Percentiles rank a stretch among this genome's conserved stretches.
phyloP scores from a whole-genome alignment of 2,888 invertebrate genomes.

The Eupithecia centaureata region DNA sequence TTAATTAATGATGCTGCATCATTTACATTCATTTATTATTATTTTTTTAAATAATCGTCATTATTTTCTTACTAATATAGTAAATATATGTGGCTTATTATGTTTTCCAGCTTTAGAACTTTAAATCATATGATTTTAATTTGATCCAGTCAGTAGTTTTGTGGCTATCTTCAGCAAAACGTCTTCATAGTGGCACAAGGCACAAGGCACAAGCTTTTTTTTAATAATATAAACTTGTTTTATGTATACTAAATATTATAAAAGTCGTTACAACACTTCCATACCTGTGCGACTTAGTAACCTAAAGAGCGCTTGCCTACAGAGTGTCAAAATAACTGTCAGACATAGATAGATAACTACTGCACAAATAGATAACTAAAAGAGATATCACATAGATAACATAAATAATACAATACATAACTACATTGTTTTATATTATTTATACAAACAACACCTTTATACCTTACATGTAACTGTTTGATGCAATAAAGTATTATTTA shows the following conservation, averaged over 20 bases:
- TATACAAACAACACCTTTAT: not conserved
- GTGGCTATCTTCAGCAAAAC: not conserved
- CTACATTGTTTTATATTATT: not conserved
- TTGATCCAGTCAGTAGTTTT: not conserved
- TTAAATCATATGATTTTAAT: not conserved
- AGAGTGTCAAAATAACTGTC: not conserved
- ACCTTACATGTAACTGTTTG: not conserved
- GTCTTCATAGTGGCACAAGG: not conserved
- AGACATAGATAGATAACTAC: too few species aligned
- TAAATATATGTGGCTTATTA: not conserved
- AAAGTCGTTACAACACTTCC: not conserved
- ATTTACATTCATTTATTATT: too few species aligned
- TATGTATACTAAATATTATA: not conserved
- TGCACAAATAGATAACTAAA: too few species aligned
- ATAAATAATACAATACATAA: not conserved
- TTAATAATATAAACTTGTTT: not conserved
- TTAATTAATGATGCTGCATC: too few species aligned
- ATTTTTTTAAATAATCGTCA: too few species aligned
- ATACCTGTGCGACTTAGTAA: not conserved
- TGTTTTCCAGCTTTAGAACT: not conserved
- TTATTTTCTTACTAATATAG: too few species aligned
- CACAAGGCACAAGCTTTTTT: too few species aligned
- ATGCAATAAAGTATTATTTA: not conserved
- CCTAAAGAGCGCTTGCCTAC: not conserved
- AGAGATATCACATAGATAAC: not conserved